A percentile compares a stretch with the other conserved stretches of the same genome.
Conservation (phyloP, 2,113 vertebrate genomes). For the Trinectes maculatus region DNA sequence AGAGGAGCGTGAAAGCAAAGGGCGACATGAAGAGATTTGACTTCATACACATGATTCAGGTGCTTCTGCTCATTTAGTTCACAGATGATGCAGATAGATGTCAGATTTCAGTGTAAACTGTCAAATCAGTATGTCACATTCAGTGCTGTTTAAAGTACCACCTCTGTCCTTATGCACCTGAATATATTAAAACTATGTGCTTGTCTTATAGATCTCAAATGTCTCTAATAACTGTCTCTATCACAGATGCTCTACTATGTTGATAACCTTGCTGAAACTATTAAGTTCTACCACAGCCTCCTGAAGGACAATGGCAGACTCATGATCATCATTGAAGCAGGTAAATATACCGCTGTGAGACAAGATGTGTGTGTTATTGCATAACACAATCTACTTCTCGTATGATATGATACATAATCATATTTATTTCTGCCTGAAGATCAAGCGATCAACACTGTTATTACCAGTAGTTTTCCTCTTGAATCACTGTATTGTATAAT, state of each 20-base stretch:
- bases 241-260: slow-evolving; percentile 83
- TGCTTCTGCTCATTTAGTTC: slow-evolving; percentile 44
- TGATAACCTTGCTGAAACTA: slow-evolving; percentile 69
- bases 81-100: not conserved
- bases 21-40: slow-evolving; percentile 84
- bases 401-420: too few species aligned
- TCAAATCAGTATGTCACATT: not conserved
- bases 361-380: too few species aligned
- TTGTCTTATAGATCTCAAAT: too few species aligned
- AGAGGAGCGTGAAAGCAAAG: slow-evolving; percentile 78
- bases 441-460: too few species aligned
- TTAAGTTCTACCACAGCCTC: slow-evolving; percentile 83
- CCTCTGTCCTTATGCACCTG: too few species aligned
- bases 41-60: slow-evolving; percentile 95
- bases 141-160: not conserved
- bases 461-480: not conserved
- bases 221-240: not conserved
- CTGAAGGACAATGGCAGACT: slow-evolving; percentile 78
- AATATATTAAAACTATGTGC: too few species aligned
- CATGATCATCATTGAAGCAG: slow-evolving; percentile 81
- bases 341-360: too few species aligned
- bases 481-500: not conserved
- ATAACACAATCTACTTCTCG: too few species aligned
- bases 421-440: not conserved
- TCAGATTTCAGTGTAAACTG: not conserved